phyloP scores from a whole-genome alignment of 1,140 invertebrate genomes.

The Cecropterus lyciades region DNA sequence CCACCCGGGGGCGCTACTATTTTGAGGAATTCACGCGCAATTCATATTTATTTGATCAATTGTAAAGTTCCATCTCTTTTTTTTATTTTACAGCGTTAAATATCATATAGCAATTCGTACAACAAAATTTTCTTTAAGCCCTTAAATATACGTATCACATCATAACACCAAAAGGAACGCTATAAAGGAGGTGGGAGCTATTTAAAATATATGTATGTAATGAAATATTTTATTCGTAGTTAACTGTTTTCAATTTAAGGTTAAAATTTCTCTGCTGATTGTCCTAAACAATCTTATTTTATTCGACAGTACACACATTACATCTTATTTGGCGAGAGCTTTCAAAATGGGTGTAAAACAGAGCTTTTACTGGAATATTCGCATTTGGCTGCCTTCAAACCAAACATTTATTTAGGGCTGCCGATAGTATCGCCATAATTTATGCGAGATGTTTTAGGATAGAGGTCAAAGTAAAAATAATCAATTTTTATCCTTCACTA shows the following conservation, averaged over 20 bases:
- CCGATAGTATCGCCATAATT: neutral
- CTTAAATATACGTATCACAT: no score
- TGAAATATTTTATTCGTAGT: neutral
- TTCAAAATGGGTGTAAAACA: slow-evolving; percentile 22
- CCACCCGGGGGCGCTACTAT: no score
- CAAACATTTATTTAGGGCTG: slow-evolving; percentile 30
- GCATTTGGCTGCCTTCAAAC: slow-evolving; percentile 13
- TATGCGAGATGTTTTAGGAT: neutral
- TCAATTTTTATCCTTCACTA: no score
- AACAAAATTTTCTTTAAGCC: no score
- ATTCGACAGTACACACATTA: slow-evolving; percentile 8
- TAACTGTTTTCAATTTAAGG: neutral
- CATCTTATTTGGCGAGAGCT: neutral
- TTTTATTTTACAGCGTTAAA: no score
- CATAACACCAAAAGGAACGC: no score
- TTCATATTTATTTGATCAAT: no score
- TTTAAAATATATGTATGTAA: no score
- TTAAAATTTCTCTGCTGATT: neutral
- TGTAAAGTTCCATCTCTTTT: no score
- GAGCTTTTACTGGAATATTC: slow-evolving; percentile 23
- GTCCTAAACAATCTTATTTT: neutral
- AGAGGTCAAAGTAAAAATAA: neutral
- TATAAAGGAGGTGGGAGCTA: no score
- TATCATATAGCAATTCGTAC: no score
- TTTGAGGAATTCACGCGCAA: no score